Evolutionary conservation across 2,113 vertebrate species (phyloP).

Genomic region (Erythrocebus patas): DNA sequence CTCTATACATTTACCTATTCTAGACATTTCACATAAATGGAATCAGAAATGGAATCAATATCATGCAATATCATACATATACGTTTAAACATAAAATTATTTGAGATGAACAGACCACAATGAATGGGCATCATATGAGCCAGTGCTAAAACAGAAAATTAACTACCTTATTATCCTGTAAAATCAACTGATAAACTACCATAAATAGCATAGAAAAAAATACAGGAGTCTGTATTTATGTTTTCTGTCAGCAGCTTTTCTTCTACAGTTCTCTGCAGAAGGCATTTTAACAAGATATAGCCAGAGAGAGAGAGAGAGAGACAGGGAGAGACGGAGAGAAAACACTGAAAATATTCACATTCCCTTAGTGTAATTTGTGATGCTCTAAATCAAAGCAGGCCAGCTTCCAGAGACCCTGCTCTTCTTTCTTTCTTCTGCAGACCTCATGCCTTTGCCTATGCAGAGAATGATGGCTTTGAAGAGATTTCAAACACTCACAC

Average conservation of each 20-base stretch:
- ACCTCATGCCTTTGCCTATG: background rate
- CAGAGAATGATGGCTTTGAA: slow-evolving; percentile 7
- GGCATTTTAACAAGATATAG: background rate
- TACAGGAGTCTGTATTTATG: background rate
- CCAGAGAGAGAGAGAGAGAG: no score
- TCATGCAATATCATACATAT: no score
- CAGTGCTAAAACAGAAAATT: no score
- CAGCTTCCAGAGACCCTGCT: background rate
- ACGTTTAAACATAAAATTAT: background rate
- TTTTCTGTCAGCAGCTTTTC: background rate
- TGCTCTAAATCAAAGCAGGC: background rate
- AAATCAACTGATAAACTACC: no score
- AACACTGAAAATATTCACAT: background rate
- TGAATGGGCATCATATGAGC: no score
- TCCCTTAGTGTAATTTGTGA: background rate
- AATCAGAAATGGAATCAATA: background rate
- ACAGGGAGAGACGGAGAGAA: background rate
- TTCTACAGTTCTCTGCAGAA: background rate
- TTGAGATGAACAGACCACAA: no score
- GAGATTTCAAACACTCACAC: background rate
- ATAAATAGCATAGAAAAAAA: background rate
- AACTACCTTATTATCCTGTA: no score
- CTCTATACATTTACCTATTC: no score
- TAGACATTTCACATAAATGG: no score
- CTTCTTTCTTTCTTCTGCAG: background rate